Evolutionary conservation across 2,888 invertebrate genomes (phyloP).

Genomic region (Rhodophaea formosa): DNA sequence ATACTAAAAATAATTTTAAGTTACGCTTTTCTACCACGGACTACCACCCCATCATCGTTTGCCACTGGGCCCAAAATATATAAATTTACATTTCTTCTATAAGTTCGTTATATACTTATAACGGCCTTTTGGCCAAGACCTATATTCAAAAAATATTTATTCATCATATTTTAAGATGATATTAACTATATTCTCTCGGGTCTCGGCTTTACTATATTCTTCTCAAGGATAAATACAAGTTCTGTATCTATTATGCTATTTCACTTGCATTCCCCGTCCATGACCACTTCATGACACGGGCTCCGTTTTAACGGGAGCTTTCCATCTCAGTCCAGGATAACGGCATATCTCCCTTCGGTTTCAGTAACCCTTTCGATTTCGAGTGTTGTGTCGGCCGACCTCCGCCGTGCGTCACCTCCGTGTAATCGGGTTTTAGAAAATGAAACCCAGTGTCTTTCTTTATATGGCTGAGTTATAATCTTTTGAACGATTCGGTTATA

Average conservation of each 20-base stretch:
- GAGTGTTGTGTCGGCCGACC: slow-evolving; percentile 69
- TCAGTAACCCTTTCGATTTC: slow-evolving; percentile 77
- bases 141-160: no score
- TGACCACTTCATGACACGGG: slow-evolving; percentile 55
- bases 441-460: slow-evolving; percentile 76
- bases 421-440: slow-evolving; percentile 79
- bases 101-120: no score
- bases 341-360: slow-evolving; percentile 77
- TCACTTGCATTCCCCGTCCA: slow-evolving; percentile 31
- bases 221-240: neutral
- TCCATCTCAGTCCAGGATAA: slow-evolving; percentile 76
- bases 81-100: no score
- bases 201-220: no score
- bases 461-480: slow-evolving; percentile 66
- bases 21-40: no score
- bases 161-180: no score
- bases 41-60: no score
- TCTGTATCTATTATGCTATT: neutral
- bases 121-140: no score
- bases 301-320: slow-evolving; percentile 69
- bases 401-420: slow-evolving; percentile 67
- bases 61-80: no score
- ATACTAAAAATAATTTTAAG: no score
- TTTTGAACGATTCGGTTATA: slow-evolving; percentile 45
- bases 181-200: no score